These are phyloP conservation scores for Protobothrops flavoviridis DNA, from an alignment of 2,113 vertebrate genomes.

Conservation along the genomic window DNA sequence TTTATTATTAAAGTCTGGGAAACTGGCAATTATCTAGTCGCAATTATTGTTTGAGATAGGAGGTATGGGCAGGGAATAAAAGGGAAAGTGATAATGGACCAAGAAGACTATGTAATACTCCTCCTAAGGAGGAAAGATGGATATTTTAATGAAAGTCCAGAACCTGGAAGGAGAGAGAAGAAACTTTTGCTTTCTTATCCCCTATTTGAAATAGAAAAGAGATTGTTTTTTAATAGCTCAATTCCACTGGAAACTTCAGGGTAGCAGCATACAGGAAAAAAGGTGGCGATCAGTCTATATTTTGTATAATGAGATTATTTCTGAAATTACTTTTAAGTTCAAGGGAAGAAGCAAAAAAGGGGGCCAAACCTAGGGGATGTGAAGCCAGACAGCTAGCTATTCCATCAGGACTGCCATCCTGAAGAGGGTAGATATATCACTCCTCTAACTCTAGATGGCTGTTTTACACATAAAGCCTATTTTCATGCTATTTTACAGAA, in stretches of 20 bases:
- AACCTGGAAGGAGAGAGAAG: background rate
- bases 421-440: background rate
- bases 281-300: background rate
- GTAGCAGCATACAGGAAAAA: background rate
- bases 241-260: background rate
- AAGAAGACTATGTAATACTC: background rate
- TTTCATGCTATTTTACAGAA: background rate
- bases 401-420: background rate
- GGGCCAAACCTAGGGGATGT: background rate
- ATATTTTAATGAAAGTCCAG: background rate
- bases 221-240: background rate
- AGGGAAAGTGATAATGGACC: background rate
- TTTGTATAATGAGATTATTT: background rate
- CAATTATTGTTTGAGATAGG: background rate
- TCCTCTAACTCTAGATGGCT: background rate
- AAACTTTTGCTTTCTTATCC: background rate
- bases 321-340: background rate
- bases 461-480: background rate
- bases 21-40: background rate
- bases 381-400: background rate
- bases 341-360: background rate
- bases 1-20: background rate
- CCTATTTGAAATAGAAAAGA: background rate
- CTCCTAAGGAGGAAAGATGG: background rate
- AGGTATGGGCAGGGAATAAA: background rate